These are phyloP conservation scores for Plecotus auritus DNA, from an alignment of 2,113 vertebrate species.

Conservation along the genomic window DNA sequence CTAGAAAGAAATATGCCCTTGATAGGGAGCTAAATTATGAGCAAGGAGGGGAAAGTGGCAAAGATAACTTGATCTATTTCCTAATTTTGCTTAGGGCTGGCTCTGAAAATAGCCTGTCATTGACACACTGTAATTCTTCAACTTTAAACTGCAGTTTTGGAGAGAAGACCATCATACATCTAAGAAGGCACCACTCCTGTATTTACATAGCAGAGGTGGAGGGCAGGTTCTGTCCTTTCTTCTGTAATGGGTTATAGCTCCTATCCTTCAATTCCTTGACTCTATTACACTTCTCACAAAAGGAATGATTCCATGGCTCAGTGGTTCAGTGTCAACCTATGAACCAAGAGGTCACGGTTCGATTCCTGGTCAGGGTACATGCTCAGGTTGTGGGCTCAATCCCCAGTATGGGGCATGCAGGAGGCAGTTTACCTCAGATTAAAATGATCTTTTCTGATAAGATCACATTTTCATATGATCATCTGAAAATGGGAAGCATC, in stretches of 20 bases:
- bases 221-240: not conserved
- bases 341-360: no score
- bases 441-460: not conserved
- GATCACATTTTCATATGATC: not conserved
- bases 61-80: not conserved
- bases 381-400: no score
- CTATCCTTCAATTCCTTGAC: accelerated
- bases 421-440: not conserved
- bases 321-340: no score
- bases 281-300: not conserved
- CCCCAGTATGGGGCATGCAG: no score
- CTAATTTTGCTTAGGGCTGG: not conserved
- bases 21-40: not conserved
- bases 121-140: not conserved
- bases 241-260: not conserved
- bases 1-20: not conserved
- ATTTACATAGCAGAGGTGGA: not conserved
- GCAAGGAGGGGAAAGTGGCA: not conserved
- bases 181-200: not conserved
- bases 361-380: no score
- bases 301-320: not conserved
- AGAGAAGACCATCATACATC: not conserved
- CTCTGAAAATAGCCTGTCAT: not conserved
- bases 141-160: not conserved
- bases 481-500: not conserved